Evolutionary conservation across 2,797 vertebrate species (phyloP), one percentile per base, ranked within the genome.

Genomic region (Bradypodion ventrale): DNA sequence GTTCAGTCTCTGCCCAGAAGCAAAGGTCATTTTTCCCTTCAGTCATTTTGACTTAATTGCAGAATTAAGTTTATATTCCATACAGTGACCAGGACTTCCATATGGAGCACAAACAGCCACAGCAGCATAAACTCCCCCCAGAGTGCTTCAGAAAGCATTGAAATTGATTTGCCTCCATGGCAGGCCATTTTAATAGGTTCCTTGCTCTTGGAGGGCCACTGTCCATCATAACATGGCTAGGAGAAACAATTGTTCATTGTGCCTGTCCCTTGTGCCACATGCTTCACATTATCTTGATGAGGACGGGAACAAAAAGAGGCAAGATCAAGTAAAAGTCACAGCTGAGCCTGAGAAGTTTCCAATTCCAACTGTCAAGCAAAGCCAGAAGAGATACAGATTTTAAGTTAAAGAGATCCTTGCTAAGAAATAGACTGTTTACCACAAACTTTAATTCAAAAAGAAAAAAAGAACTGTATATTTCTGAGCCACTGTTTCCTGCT

Each of bases 401-500:
- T 80, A 60, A 44, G 25, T 60, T 37, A 87, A 74, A 84, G 52
- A 66, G 70, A 81, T 79, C 63, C 12, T 82, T 27, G 56, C 78
- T 40, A 15, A 35, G 70, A 84, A 79, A 37, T 25, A 0, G 0
- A 70, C 83, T 83, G 2, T 89, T 87, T 87, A 84, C 82, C 78
- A 52, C 68, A 80, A 35, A 12, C 76, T 86, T 75, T 73, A 40
- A 73, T 88, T 79, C 35, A 75, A 81, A 79, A 56, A 59, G 77
- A 3, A 56, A 49, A 80, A 65, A 78, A 59, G 80, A 79, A 52
- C 56, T 66, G 76, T 27, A 19, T 13, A 79, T 13, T 65, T 59
- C 44, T 80, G 81, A 89, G 63, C 37, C 87, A 80, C 19, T 52
- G 9, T 49, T 29, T 52, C 91, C 84, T 75, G 79, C 86, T 63